Base-by-base conservation (phyloP, 2,888 invertebrate genomes). In the Parascotia fuliginaria region DNA sequence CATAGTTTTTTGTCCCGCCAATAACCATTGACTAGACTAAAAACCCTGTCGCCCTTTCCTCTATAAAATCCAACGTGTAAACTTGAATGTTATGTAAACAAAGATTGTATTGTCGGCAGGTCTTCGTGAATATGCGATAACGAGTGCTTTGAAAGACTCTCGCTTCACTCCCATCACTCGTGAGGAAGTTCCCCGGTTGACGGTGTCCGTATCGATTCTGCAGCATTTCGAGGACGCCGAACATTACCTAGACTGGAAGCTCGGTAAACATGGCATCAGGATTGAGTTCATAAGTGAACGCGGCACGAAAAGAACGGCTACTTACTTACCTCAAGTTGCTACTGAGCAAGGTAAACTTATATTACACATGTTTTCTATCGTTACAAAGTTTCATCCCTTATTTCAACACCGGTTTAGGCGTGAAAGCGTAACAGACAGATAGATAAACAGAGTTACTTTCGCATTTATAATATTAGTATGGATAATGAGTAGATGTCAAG, bases 301-400 rank as follows among this genome's bases (percentile, higher is more conserved):
- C 77, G 96, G 99, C 61, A 95, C 96, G 75, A 98, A 97, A 84
- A 95, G 98, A 78, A 98, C 98, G 64, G 99, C 99, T 78, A 99
- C 99, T 63, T 99, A 99, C 90, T 93, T 99, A 86, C 99, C 99
- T 43, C 98, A 99, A 93, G 99, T 99, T 70, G 98, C 99, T 66
- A 95, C 96, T 44, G 99, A 99, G 89, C 99, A 99, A 96, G 99
- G 98, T 97, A 24, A 24, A 3, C 7, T 4, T 24, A 5, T 7
- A 7, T 24, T 7, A 24, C 4, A 24, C 3, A 19, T n/a, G n/a
- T n/a, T n/a, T n/a, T n/a, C n/a, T n/a, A n/a, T n/a, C n/a, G n/a
- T n/a, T n/a, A n/a, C n/a, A n/a, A n/a, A n/a, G n/a, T n/a, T n/a
- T n/a, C n/a, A n/a, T n/a, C n/a, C n/a, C n/a, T n/a, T n/a, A n/a